Evolutionary conservation across 2,797 vertebrate genomes (phyloP), one percentile per base, ranked within the genome.

Genomic region (Rhinichthys osculus): DNA sequence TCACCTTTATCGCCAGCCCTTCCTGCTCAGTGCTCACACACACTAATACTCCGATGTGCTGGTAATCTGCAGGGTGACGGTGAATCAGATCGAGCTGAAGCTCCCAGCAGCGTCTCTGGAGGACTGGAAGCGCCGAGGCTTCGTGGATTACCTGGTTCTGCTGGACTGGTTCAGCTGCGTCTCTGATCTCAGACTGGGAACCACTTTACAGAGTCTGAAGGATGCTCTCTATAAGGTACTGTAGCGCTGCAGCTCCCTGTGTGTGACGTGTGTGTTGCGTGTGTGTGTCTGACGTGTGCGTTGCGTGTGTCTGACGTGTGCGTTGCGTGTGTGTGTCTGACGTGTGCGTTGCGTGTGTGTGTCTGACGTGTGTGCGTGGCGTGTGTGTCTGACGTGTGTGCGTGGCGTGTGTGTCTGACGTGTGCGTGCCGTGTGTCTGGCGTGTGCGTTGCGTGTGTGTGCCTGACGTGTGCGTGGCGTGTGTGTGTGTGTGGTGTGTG

Each of bases 81-180:
- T 98, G 87, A 97, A 87, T 90, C 94, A 96, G 93, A 99, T 99
- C 89, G 97, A 98, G 93, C 91, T 92, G 78, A 96, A 97, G 87
- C 96, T 99, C 10, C 97, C 98, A 1, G 96, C 96, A 23, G 92
- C 87, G 74, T 98, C 98, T 74, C 97, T 93, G 93, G 95, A 95
- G 19, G 90, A 91, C 0, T 99, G 98, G 98, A 96, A 93, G 88
- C 95, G 88, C 59, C 94, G 98, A 19, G 97, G 96, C 17, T 94
- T 93, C 82, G 96, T 96, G 81, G 96, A 98, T 91, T 99, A 98
- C 69, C 93, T 99, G 81, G 78, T 99, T 74, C 93, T 99, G 84
- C 93, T 99, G 42, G 98, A 99, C 93, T 99, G 98, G 98, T 98
- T 97, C 92, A 99, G 96, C 93, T 96, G 96, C 81, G 93, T 94